Evolutionary conservation across 2,113 vertebrate species (phyloP), one percentile per base, ranked within the genome.

Genomic region (Peromyscus maniculatus): DNA sequence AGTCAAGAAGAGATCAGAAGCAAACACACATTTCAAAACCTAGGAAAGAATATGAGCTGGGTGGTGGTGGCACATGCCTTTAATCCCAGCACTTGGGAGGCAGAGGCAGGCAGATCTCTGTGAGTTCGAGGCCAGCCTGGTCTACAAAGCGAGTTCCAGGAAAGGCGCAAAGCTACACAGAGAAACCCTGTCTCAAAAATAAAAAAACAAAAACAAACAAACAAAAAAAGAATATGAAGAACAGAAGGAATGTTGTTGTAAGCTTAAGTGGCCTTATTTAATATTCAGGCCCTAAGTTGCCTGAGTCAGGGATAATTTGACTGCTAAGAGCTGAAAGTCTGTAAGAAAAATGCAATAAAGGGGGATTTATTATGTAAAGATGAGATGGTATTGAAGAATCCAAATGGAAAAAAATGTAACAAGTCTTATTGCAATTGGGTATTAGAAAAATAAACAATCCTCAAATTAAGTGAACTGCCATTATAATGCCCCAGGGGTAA

Each of bases 261-360:
- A 59, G 7, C 71, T 3, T 46, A 75, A 93, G 59, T 57, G 36
- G 15, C 75, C 66, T 87, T 71, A 90, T 77, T 87, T 75, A 92
- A 88, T 92, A 91, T 86, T 93, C 90, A 95, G 62, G 3, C 28
- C n/a, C 33, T 82, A 97, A 79, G 31, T 71, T 91, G 31, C 13
- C 57, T 57, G 43, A 86, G 24, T 89, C 55, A 96, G 19, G 67
- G 33, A 79, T 84, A 93, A 90, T 94, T 97, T 96, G n/a, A 12
- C 83, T 95, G 39, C 17, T 87, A 67, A 87, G 55, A 83, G 33
- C 17, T 93, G 74, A 97, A 83, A 90, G 7, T 26, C 52, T 83
- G 59, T 62, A 62, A 92, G 36, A 93, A 22, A 79, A 95, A 95
- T 13, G 74, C 16, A 96, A 16, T 95, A 86, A 93, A 92, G 75